Conservation (phyloP, 2,113 vertebrate species). For the Elaphurus davidianus region DNA sequence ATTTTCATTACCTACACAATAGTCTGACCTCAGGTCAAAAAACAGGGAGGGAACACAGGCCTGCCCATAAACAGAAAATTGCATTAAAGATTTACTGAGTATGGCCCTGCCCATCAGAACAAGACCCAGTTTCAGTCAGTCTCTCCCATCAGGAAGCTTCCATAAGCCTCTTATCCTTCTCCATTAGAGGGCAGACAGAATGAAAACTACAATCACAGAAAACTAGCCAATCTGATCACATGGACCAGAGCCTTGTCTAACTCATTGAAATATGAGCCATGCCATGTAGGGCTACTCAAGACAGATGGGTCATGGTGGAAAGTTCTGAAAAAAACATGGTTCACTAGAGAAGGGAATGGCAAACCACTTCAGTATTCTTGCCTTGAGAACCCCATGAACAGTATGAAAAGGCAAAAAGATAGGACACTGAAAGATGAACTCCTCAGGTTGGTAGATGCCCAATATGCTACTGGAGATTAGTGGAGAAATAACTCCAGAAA, state of each 20-base stretch:
- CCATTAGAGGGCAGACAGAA: not conserved
- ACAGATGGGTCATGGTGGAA: not conserved
- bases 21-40: not conserved
- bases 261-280: not conserved
- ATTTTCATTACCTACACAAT: not conserved
- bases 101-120: not conserved
- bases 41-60: not conserved
- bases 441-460: not conserved
- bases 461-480: not conserved
- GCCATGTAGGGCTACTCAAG: not conserved
- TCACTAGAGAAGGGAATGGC: not conserved
- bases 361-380: not conserved
- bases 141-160: not conserved
- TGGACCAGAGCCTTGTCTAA: not conserved
- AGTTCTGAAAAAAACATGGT: not conserved
- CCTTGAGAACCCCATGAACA: not conserved
- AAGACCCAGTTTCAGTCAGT: not conserved
- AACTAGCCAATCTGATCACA: not conserved
- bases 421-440: not conserved
- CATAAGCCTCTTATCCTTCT: not conserved
- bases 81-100: not conserved
- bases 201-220: not conserved
- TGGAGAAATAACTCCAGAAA: not conserved
- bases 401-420: not conserved
- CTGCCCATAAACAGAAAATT: not conserved